Percentiles rank a stretch among this genome's conserved stretches.
These are phyloP conservation scores for Catostomus latipinnis DNA, from an alignment of 2,797 vertebrate species.

Conservation along the genomic window DNA sequence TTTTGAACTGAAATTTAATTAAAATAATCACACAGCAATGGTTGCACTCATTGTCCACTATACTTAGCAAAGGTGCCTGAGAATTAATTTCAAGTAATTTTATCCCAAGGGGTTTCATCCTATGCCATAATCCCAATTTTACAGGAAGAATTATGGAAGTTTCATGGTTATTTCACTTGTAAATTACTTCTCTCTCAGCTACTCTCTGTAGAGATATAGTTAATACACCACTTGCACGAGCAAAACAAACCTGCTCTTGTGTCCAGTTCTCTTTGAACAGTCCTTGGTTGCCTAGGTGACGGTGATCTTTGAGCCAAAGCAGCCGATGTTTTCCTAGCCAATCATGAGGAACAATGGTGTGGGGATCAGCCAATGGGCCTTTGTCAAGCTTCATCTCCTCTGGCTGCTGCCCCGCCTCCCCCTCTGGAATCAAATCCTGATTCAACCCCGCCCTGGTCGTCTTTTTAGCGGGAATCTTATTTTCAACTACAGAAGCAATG, in stretches of 20 bases:
- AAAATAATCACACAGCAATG: too few species aligned
- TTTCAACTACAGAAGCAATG: conserved; percentile 98
- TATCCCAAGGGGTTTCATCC: not conserved
- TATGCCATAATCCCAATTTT: not conserved
- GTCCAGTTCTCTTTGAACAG: conserved; percentile 96
- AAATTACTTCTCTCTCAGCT: not conserved
- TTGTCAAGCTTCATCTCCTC: conserved; percentile 66
- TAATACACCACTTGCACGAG: conserved; percentile 14
- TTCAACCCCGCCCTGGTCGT: conserved; percentile 84
- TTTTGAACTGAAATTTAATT: too few species aligned
- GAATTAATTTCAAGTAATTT: conserved; percentile 6
- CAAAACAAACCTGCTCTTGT: conserved; percentile 85
- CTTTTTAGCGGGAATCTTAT: conserved; percentile 95
- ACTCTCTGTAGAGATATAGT: conserved; percentile 5
- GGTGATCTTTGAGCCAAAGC: conserved; percentile 95
- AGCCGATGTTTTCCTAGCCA: conserved; percentile 90
- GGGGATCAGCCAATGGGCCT: conserved; percentile 48
- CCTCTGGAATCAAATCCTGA: conserved; percentile 73
- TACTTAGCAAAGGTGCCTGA: not conserved
- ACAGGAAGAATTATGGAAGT: not conserved
- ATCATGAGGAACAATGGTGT: conserved; percentile 80
- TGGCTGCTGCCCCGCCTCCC: conserved; percentile 61
- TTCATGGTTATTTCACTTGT: not conserved
- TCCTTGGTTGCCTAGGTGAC: conserved; percentile 92
- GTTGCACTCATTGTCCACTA: not conserved